Base-by-base conservation (phyloP, 2,113 vertebrate species). In the Phrynosoma blainvillii region DNA sequence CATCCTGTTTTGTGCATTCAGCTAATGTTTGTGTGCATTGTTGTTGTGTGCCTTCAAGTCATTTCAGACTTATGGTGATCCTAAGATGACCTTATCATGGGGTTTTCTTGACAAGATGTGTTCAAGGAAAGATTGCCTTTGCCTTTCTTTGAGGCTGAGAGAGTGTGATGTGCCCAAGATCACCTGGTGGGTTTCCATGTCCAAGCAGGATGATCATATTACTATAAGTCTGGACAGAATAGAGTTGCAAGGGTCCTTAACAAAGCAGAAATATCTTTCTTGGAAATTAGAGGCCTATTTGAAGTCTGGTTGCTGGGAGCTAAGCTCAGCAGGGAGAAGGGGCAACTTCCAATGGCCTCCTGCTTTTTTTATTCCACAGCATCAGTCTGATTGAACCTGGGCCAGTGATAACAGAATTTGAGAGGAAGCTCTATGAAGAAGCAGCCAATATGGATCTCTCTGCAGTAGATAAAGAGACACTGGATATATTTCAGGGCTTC, bases 321-420 rank as follows among this genome's bases (percentile, higher is more conserved):
- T 25, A 66, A 21, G 21, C 56, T 81, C 8, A 23, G 14, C 59
- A 62, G 11, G 3, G 59, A 66, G 13, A 65, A 66, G 25, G 10
- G 30, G 47, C 70, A 54, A 32, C 52, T 79, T 25, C 76, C 14
- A 3, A 78, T 54, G 47, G 23, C 36, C 27, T 23, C 40, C 62
- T 27, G 20, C 11, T 82, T 62, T 1, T 66, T 65, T 88, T n/a
- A 42, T 78, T 65, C 79, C 70, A 25, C 90, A 97, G 96, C 81
- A 96, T 93, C 40, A 97, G 95, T 73, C 89, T 97, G 36, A 95
- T 97, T 76, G 96, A 97, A 82, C 97, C 96, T 1, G 97, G 96
- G 5, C 96, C 96, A 1, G 97, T 97, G 80, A 86, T 94, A 65
- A 96, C 97, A 20, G 96, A 97, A 89, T 97, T 97, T 92, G 96